Evolutionary conservation across 2,888 invertebrate genomes (phyloP).

Genomic region (Sphaerophoria taeniata): DNA sequence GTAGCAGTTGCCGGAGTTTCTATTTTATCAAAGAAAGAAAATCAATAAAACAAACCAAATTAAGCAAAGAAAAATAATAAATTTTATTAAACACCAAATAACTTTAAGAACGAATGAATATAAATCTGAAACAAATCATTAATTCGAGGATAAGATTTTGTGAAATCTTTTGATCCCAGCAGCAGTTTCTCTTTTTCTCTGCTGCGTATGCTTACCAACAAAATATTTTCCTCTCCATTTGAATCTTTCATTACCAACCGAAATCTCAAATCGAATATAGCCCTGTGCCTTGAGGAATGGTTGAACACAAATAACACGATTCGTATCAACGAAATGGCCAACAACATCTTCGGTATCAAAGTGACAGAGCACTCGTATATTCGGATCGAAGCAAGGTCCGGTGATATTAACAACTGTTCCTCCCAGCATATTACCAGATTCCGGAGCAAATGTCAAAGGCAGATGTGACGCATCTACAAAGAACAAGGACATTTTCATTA

Average conservation of each 20-base stretch:
- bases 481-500: slow-evolving; percentile 18
- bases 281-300: slow-evolving; percentile 94
- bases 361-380: slow-evolving; percentile 90
- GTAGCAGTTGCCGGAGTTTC: slow-evolving; percentile 95
- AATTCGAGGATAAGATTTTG: neutral
- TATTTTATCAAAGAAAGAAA: slow-evolving; percentile 77
- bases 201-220: slow-evolving; percentile 89
- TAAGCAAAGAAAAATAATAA: slow-evolving; percentile 27
- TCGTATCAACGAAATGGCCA: slow-evolving; percentile 90
- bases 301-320: slow-evolving; percentile 95
- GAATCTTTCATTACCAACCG: slow-evolving; percentile 91
- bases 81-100: neutral
- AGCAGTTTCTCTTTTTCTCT: neutral
- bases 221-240: slow-evolving; percentile 96
- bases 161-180: too few species aligned
- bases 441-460: slow-evolving; percentile 94
- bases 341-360: slow-evolving; percentile 92
- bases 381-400: slow-evolving; percentile 94
- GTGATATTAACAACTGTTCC: slow-evolving; percentile 98
- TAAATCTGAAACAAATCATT: neutral
- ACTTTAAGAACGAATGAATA: neutral
- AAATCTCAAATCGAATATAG: slow-evolving; percentile 93
- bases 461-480: slow-evolving; percentile 90
- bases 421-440: slow-evolving; percentile 98
- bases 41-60: slow-evolving; percentile 25